A percentile compares a stretch with the other conserved stretches of the same genome.
Conservation (phyloP, 30 jellyfish, hydroid and myxozoan species). For the Pelagia noctiluca region DNA sequence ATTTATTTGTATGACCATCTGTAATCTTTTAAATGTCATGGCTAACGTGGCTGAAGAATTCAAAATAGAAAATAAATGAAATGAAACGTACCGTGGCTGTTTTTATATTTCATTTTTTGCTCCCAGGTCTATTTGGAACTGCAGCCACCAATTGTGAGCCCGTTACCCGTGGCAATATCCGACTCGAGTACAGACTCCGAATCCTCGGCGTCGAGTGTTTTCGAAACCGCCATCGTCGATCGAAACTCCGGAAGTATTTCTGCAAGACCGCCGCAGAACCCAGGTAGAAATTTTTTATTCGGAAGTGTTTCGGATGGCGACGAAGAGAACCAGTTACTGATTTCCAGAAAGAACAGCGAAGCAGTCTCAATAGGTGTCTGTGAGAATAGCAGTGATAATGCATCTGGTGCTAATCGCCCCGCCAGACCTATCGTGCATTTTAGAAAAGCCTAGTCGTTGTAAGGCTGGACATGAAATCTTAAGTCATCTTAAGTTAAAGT, state of each 20-base stretch:
- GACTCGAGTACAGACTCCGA: constrained; percentile 43
- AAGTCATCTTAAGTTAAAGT: no score
- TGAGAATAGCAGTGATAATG: neutral
- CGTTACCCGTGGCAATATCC: constrained; percentile 27
- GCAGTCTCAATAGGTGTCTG: neutral
- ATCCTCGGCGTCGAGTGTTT: constrained; percentile 41
- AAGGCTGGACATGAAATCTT: no score
- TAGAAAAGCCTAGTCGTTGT: no score
- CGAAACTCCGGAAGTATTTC: constrained; percentile 4
- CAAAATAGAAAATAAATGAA: no score
- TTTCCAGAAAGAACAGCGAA: neutral
- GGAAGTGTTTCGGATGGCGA: neutral
- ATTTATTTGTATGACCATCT: neutral
- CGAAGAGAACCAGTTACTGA: neutral
- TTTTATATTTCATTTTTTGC: no score
- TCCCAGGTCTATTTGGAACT: constrained; percentile 51
- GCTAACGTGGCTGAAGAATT: no score
- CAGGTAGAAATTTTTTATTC: no score
- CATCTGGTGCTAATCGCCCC: no score
- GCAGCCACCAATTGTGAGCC: constrained; percentile 72
- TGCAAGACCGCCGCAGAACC: no score
- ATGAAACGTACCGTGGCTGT: no score
- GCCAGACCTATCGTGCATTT: no score
- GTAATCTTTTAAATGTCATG: no score
- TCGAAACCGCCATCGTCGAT: constrained; percentile 14